A percentile compares a stretch with the other conserved stretches of the same genome.
These are phyloP conservation scores for Brachynemurus nebulosus DNA, from an alignment of 2,888 invertebrate genomes.

Conservation along the genomic window DNA sequence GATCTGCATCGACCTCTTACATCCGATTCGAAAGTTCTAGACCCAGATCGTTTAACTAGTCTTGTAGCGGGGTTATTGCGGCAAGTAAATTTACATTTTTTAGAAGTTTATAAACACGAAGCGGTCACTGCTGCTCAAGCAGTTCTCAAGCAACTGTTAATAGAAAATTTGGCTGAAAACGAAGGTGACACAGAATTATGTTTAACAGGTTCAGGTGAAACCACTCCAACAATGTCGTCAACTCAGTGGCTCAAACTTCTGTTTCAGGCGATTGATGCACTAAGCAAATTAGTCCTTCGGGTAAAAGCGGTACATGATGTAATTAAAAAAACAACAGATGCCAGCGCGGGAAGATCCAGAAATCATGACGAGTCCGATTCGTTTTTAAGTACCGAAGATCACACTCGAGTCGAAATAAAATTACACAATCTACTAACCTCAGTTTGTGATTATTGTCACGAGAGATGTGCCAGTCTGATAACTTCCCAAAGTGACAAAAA, in stretches of 20 bases:
- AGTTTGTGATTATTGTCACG: constrained; percentile 87
- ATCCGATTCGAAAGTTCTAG: constrained; percentile 45
- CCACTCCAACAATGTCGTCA: constrained; percentile 28
- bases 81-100: constrained; percentile 75
- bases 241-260: constrained; percentile 30
- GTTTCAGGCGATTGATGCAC: constrained; percentile 27
- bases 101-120: constrained; percentile 77
- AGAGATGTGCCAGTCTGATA: constrained; percentile 78
- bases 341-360: constrained; percentile 39
- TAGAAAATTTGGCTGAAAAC: constrained; percentile 55
- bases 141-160: constrained; percentile 75
- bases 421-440: constrained; percentile 63
- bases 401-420: constrained; percentile 51
- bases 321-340: constrained; percentile 59
- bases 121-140: constrained; percentile 79
- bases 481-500: constrained; percentile 61
- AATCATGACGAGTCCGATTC: constrained; percentile 36
- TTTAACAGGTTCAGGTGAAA: constrained; percentile 35
- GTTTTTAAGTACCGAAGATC: constrained; percentile 55
- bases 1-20: constrained; percentile 77
- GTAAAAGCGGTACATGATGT: constrained; percentile 62
- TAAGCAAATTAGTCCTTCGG: constrained; percentile 50
- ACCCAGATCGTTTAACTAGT: constrained; percentile 74
- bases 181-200: constrained; percentile 39
- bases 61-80: constrained; percentile 83